Conservation (phyloP, 2,888 invertebrate genomes). For the Agrochola lychnidis region DNA sequence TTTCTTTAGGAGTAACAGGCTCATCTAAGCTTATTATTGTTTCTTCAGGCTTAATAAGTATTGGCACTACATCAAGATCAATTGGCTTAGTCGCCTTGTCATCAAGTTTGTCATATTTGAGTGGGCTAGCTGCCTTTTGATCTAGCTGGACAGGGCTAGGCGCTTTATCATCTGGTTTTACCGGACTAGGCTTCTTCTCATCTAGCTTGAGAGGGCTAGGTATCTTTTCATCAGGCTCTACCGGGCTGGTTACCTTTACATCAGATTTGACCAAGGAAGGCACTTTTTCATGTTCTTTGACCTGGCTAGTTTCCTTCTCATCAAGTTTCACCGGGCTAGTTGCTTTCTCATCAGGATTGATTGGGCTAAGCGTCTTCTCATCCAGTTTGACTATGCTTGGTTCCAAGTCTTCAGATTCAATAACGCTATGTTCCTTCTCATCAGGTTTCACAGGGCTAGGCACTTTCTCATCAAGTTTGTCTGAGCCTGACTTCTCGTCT, state of each 20-base stretch:
- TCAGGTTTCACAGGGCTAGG: background rate
- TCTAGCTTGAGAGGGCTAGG: conserved; percentile 7
- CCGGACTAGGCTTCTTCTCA: background rate
- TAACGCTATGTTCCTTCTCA: background rate
- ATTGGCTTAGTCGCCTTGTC: background rate
- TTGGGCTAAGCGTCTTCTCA: background rate
- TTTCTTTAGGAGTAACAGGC: conserved; percentile 10
- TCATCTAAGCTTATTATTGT: conserved; percentile 12
- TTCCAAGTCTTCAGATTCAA: background rate
- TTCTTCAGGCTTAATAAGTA: background rate
- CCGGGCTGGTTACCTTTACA: conserved; percentile 11
- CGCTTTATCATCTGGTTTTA: background rate
- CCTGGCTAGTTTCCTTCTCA: background rate
- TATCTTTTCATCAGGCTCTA: conserved; percentile 1
- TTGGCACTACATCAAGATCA: background rate
- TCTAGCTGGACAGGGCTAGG: background rate
- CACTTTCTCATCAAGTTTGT: background rate
- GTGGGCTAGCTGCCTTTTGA: conserved; percentile 1
- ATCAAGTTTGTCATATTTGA: background rate
- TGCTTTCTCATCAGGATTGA: too few species aligned
- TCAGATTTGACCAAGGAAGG: background rate
- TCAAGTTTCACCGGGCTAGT: too few species aligned
- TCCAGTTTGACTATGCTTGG: background rate
- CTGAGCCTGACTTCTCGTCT: background rate
- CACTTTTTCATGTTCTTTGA: background rate